Evolutionary conservation across 2,113 vertebrate genomes (phyloP), one percentile per base, ranked within the genome.

Genomic region (Verasper variegatus): DNA sequence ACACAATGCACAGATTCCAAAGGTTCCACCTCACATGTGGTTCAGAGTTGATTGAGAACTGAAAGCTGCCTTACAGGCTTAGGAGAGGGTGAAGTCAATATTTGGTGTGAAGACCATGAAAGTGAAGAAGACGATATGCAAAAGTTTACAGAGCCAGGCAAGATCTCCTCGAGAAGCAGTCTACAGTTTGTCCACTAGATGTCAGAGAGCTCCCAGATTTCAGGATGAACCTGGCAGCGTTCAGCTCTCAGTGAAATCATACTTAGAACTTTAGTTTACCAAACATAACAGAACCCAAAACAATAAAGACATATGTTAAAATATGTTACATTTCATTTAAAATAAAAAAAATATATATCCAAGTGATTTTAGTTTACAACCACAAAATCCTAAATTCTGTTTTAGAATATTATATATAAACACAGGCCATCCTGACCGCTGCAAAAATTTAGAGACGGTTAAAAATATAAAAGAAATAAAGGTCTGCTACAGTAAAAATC

Each of bases 121-220:
- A 31, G 31, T 31, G 31, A 31, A 31, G 31, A 31, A 37, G 35
- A 37, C 2, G 8, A 37, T 37, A 10, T 37, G 8, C 35, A 9
- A 37, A 9, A 9, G 35, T 37, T 35, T 37, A 37, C 8, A 37
- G 35, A 10, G 35, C 35, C 35, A 37, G 35, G 35, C 35, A 37
- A 37, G 35, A 2, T 51, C 5, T 51, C 51, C 51, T 54, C 20
- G 1, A 10, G 20, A n/a, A 54, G 51, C 51, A 54, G 20, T 82
- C 10, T 47, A 35, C 0, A 21, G 14, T 76, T 76, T 83, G 52
- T 75, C 88, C 93, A 91, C 88, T 93, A 90, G 93, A 90, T 92
- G 93, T 90, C 93, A 93, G 88, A 14, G 49, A 71, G 59, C 70
- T 18, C 71, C 47, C 57, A 89, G 35, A 58, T 83, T 86, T 83